Percentiles rank a stretch among this genome's conserved stretches.
Evolutionary conservation across 1,140 invertebrate genomes (phyloP).

Genomic region (Eriosoma lanigerum): DNA sequence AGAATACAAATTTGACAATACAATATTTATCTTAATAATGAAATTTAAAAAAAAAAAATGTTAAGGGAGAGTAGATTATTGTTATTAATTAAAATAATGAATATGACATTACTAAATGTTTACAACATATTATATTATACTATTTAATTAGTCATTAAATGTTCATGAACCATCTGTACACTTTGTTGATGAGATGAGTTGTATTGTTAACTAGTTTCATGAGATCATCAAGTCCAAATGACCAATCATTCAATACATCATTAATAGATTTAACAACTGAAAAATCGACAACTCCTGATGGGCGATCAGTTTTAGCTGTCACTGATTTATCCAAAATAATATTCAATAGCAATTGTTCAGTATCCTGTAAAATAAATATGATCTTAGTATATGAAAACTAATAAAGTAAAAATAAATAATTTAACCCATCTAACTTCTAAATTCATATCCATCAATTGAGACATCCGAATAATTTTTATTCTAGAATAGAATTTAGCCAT

Average conservation of each 20-base stretch:
- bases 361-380: conserved; percentile 66
- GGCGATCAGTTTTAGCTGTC: conserved; percentile 88
- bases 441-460: conserved; percentile 85
- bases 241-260: conserved; percentile 95
- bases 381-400: background rate
- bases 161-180: conserved; percentile 90
- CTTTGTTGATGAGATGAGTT: conserved; percentile 98
- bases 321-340: conserved; percentile 92
- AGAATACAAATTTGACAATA: too few species aligned
- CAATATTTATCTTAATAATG: background rate
- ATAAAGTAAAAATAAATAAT: background rate
- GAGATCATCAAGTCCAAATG: conserved; percentile 82
- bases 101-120: conserved; percentile 26
- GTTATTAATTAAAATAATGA: conserved; percentile 4
- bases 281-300: conserved; percentile 85
- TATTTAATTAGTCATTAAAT: conserved; percentile 59
- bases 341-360: conserved; percentile 92
- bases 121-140: conserved; percentile 42
- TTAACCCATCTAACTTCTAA: conserved; percentile 61
- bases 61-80: background rate
- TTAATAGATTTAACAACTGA: conserved; percentile 87
- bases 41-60: background rate
- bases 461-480: conserved; percentile 87
- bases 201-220: conserved; percentile 98
- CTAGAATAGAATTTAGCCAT: conserved; percentile 99